Evolutionary conservation across 2,888 invertebrate species (phyloP), one percentile per base, ranked within the genome.

Genomic region (Drosophila neutralis): DNA sequence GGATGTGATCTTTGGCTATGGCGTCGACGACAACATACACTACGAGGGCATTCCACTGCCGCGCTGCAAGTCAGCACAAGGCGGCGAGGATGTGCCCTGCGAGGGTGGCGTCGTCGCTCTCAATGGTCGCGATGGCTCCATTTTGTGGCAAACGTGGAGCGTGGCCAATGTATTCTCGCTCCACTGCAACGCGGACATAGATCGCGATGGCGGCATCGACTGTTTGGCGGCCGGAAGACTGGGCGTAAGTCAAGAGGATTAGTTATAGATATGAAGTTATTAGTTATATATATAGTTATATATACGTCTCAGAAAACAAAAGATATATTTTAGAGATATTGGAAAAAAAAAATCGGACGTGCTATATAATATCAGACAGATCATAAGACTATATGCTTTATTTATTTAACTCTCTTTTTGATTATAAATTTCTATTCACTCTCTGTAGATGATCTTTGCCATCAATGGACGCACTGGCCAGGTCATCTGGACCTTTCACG

Each of bases 1-100:
- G 58, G 97, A 97, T 92, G 94, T 97, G 31, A 94, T 97, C 63
- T 94, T 97, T 74, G 97, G 97, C 72, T 97, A 96, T 92, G 96
- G 96, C 62, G 96, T 97, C 91, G 93, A 93, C 66, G 93, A 93
- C 58, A 92, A 92, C 65, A 91, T 93, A 51, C 92, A 92, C 64
- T 92, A 92, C 62, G 95, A 95, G 89, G 95, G 95, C 51, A 94
- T 94, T 75, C 93, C 94, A 2, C 91, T 95, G 77, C 94, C 94
- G 0, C 93, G 94, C 29, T 94, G 95, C 77, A 93, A 94, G 76
- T 94, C 94, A 56, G 95, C 96, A 85, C 94, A 95, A 73, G 94
- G 96, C 69, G 91, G 86, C 1, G 95, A 96, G 88, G 94, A 94
- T 57, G 95, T 95, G 13, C 94, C 94, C 61, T 97, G 97, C 90